A percentile compares a stretch with the other conserved stretches of the same genome.
Evolutionary conservation across 2,113 vertebrate species (phyloP).

Genomic region (Melanostigma gelatinosum): DNA sequence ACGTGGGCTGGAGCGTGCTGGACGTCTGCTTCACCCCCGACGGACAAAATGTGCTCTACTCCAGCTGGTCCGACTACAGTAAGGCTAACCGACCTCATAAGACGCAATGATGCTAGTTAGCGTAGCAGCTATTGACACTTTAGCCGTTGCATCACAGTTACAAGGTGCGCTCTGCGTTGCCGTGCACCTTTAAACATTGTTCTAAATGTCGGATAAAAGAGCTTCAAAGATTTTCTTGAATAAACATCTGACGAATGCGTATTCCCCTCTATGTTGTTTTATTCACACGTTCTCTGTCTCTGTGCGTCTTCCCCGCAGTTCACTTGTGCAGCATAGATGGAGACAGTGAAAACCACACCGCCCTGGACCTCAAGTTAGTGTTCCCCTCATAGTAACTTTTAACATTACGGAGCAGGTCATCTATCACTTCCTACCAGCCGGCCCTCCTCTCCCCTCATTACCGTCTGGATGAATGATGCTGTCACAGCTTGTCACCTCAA

Average conservation of each 20-base stretch:
- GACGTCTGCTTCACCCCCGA: slow-evolving; percentile 94
- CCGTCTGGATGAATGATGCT: slow-evolving; percentile 65
- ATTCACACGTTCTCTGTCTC: slow-evolving; percentile 4
- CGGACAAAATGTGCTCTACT: slow-evolving; percentile 88
- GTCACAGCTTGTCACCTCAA: slow-evolving; percentile 45
- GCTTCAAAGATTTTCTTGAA: background rate
- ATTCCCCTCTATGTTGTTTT: background rate
- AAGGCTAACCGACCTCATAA: slow-evolving; percentile 52
- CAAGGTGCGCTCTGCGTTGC: background rate
- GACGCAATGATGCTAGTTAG: background rate
- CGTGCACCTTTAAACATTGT: background rate
- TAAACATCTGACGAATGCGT: background rate
- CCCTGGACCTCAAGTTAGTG: slow-evolving; percentile 93
- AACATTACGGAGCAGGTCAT: slow-evolving; percentile 71
- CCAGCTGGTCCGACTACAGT: slow-evolving; percentile 96
- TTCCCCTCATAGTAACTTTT: slow-evolving; percentile 78
- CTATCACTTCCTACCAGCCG: slow-evolving; percentile 45
- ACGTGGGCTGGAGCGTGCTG: slow-evolving; percentile 93
- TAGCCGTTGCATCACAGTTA: background rate
- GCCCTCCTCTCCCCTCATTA: slow-evolving; percentile 52
- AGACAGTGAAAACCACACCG: slow-evolving; percentile 90
- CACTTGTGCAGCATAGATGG: slow-evolving; percentile 93
- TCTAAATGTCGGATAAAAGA: background rate
- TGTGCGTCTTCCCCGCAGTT: slow-evolving; percentile 79
- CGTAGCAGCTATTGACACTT: background rate